Percentiles rank a stretch among this genome's conserved stretches.
Conservation (phyloP, 2,113 vertebrate genomes). For the Phasianus colchicus region DNA sequence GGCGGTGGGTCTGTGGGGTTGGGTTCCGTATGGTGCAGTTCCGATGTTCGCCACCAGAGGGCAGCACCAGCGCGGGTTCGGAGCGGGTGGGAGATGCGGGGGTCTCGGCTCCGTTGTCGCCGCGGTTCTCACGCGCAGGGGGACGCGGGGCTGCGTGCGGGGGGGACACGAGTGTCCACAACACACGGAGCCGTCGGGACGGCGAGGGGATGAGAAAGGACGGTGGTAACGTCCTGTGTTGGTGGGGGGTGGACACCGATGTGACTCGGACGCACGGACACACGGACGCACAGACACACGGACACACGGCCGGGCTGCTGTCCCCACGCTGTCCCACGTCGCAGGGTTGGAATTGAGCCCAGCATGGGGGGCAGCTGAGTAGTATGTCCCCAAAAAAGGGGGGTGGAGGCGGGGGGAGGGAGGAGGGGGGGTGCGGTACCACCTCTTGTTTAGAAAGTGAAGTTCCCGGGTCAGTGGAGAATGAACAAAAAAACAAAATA, state of each 20-base stretch:
- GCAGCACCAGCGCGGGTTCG: neutral
- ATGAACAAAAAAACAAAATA: neutral
- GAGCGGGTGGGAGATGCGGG: too few species aligned
- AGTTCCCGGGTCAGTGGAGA: neutral
- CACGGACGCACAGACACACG: neutral
- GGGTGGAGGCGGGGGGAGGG: neutral
- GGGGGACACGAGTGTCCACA: neutral
- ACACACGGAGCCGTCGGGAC: neutral
- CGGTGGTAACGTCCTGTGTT: neutral
- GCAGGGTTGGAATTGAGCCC: neutral
- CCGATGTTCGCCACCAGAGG: neutral
- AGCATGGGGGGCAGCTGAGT: neutral
- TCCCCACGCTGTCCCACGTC: too few species aligned
- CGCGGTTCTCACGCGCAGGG: too few species aligned
- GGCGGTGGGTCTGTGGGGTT: neutral
- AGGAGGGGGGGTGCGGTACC: neutral
- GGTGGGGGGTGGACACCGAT: too few species aligned
- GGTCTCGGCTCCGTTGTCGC: too few species aligned
- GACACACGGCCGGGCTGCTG: neutral
- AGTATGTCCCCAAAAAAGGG: neutral
- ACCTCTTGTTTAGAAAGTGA: neutral
- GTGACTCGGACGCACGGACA: too few species aligned
- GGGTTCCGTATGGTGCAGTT: neutral
- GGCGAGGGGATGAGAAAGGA: neutral
- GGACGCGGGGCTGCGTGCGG: neutral